These are phyloP conservation scores for Percopsis omiscomaycus DNA, from an alignment of 2,797 vertebrate species.

Conservation along the genomic window DNA sequence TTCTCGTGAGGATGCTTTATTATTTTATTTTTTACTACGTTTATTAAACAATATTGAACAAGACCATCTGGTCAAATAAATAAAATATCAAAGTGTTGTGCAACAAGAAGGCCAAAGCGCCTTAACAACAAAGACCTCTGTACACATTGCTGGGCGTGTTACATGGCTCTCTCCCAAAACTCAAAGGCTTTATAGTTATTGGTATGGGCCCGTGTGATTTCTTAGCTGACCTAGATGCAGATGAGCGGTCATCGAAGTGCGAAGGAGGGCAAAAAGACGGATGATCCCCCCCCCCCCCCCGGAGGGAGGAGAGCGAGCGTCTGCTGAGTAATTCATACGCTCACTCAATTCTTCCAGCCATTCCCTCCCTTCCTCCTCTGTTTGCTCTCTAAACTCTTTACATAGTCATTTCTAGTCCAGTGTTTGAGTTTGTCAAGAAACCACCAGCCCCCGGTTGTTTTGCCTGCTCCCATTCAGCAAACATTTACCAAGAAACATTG, in stretches of 20 bases:
- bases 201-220: conserved; percentile 40
- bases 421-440: conserved; percentile 48
- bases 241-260: conserved; percentile 51
- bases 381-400: conserved; percentile 61
- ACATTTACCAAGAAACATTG: conserved; percentile 42
- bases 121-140: neutral
- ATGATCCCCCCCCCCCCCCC: conserved; percentile 69
- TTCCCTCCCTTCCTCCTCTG: conserved; percentile 49
- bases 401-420: conserved; percentile 59
- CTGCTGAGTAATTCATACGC: conserved; percentile 70
- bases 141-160: neutral
- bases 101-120: neutral
- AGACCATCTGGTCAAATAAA: neutral
- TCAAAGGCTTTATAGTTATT: conserved; percentile 19
- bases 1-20: too few species aligned
- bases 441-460: conserved; percentile 46
- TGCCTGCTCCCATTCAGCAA: conserved; percentile 50
- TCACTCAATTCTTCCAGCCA: conserved; percentile 53
- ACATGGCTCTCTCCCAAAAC: conserved; percentile 13
- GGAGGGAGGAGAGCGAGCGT: conserved; percentile 30
- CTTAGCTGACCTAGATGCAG: conserved; percentile 68
- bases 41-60: too few species aligned
- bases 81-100: neutral
- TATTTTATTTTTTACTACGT: too few species aligned
- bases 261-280: conserved; percentile 71